These are phyloP conservation scores for Globodera ellingtonae DNA, from an alignment of 1,140 invertebrate genomes.

Conservation along the genomic window DNA sequence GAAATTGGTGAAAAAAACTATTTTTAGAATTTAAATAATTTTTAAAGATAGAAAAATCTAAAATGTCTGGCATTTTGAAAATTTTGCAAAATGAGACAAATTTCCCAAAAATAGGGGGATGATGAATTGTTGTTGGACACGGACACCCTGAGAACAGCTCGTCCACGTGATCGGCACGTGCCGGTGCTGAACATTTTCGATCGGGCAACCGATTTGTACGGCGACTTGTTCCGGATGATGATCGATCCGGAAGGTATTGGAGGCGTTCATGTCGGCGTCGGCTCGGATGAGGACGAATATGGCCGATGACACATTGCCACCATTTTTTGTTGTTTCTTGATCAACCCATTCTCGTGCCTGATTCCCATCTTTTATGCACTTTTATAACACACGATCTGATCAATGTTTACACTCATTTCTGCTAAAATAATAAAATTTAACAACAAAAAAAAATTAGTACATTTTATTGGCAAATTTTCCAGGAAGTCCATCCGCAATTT, in stretches of 20 bases:
- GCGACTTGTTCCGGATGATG: constrained; percentile 27
- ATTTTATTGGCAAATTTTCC: too few relatives aligned
- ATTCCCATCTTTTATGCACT: not conserved
- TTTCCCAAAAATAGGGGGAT: not conserved
- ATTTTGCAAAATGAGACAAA: not conserved
- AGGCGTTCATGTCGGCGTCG: not conserved
- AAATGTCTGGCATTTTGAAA: not conserved
- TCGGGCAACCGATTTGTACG: constrained; percentile 20
- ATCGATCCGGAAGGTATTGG: constrained; percentile 20
- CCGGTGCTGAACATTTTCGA: constrained; percentile 22
- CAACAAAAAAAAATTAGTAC: not conserved
- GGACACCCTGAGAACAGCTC: not conserved
- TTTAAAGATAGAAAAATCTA: too few relatives aligned
- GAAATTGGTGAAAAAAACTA: too few relatives aligned
- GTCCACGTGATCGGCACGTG: not conserved
- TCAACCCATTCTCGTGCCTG: not conserved
- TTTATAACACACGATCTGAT: not conserved
- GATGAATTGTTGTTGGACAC: not conserved
- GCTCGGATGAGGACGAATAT: not conserved
- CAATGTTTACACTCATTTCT: not conserved
- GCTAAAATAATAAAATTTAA: not conserved
- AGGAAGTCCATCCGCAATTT: too few relatives aligned
- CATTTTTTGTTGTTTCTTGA: constrained; percentile 13
- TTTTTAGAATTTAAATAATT: too few relatives aligned
- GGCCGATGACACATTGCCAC: not conserved